Evolutionary conservation across 2,888 invertebrate species (phyloP).

Genomic region (Drosophila recens): DNA sequence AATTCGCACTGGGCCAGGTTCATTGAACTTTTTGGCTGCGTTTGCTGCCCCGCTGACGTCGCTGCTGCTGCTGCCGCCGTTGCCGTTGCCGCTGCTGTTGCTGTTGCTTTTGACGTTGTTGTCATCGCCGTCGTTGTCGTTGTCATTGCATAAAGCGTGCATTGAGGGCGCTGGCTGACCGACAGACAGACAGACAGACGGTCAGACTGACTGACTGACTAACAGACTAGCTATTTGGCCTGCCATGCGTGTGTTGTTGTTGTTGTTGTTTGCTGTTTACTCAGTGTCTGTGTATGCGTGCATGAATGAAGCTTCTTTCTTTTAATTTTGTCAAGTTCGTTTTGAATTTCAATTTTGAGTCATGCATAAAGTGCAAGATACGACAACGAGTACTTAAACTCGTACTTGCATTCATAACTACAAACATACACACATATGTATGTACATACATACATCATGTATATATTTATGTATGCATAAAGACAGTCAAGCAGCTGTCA

Average conservation of each 20-base stretch:
- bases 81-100: conserved; percentile 41
- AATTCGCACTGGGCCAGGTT: conserved; percentile 81
- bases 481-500: conserved; percentile 66
- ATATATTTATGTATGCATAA: conserved; percentile 9
- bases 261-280: conserved; percentile 45
- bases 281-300: conserved; percentile 68
- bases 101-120: conserved; percentile 40
- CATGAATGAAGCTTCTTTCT: conserved; percentile 82
- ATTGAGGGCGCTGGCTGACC: conserved; percentile 77
- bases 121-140: conserved; percentile 30
- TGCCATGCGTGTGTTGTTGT: too few species aligned
- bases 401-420: conserved; percentile 35
- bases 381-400: conserved; percentile 64
- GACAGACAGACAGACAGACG: conserved; percentile 46
- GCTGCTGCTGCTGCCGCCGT: conserved; percentile 31
- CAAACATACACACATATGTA: not conserved
- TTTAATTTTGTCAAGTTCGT: conserved; percentile 81
- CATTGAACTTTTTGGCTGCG: conserved; percentile 81
- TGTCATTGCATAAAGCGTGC: conserved; percentile 73
- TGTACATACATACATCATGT: not conserved
- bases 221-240: too few species aligned
- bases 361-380: conserved; percentile 74
- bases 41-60: conserved; percentile 32
- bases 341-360: conserved; percentile 81
- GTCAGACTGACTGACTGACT: conserved; percentile 43